Percentiles rank a stretch among this genome's conserved stretches.
These are phyloP conservation scores for Acleris emargana DNA, from an alignment of 2,888 invertebrate genomes.

Conservation along the genomic window DNA sequence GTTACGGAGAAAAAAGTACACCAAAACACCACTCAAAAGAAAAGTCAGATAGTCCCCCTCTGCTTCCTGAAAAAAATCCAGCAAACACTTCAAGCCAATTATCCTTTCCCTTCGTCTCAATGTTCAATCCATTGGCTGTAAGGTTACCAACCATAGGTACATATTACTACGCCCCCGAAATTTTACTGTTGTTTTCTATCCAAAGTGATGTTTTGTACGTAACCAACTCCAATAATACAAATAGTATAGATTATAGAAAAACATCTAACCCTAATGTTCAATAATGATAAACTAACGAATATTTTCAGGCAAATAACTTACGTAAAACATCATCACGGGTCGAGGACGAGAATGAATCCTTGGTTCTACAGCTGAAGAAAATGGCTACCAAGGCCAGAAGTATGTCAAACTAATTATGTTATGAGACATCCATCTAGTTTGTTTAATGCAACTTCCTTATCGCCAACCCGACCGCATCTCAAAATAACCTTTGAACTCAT, in stretches of 20 bases:
- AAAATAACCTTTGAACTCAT: constrained; percentile 41
- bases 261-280: constrained; percentile 40
- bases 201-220: constrained; percentile 53
- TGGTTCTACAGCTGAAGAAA: constrained; percentile 97
- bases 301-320: constrained; percentile 91
- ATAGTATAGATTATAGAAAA: constrained; percentile 42
- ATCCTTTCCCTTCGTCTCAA: constrained; percentile 69
- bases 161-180: constrained; percentile 48
- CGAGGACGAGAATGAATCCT: constrained; percentile 98
- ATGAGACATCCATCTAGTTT: constrained; percentile 67
- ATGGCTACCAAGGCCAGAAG: constrained; percentile 94
- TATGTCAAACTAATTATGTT: constrained; percentile 82
- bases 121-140: constrained; percentile 78
- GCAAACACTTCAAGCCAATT: constrained; percentile 56
- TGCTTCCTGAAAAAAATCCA: constrained; percentile 64
- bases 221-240: constrained; percentile 42
- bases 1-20: constrained; percentile 35
- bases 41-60: constrained; percentile 77
- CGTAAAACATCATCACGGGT: constrained; percentile 95
- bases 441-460: constrained; percentile 50
- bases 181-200: constrained; percentile 48
- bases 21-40: constrained; percentile 48
- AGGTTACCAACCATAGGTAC: constrained; percentile 80
- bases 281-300: constrained; percentile 69
- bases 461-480: constrained; percentile 39